Percentiles rank a stretch among this genome's conserved stretches.
phyloP scores from a whole-genome alignment of 1,140 invertebrate genomes.

The Drosophila arawakana region DNA sequence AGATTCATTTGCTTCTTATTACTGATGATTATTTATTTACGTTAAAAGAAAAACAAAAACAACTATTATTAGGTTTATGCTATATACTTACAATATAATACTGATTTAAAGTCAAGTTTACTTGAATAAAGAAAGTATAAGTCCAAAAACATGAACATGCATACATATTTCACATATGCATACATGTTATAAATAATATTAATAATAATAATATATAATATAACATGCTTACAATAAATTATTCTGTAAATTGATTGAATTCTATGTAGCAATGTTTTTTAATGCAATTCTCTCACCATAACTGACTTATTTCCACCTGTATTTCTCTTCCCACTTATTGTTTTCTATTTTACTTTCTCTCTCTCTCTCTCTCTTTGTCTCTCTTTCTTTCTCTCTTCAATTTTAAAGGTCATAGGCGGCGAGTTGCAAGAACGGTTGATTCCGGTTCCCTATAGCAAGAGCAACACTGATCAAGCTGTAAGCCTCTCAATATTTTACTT shows the following conservation, averaged over 20 bases:
- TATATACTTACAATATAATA: conserved; percentile 6
- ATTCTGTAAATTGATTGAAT: conserved; percentile 25
- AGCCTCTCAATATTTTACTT: conserved; percentile 86
- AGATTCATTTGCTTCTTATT: background rate
- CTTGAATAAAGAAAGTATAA: background rate
- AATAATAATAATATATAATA: conserved; percentile 9
- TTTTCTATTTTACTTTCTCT: conserved; percentile 73
- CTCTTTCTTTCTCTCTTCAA: conserved; percentile 69
- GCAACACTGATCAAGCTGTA: conserved; percentile 99
- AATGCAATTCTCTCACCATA: conserved; percentile 27
- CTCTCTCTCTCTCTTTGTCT: too few relatives aligned
- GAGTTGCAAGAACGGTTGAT: conserved; percentile 99
- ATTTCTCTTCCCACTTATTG: conserved; percentile 73
- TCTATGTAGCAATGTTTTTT: conserved; percentile 32
- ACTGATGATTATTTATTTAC: background rate
- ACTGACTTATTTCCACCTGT: conserved; percentile 60
- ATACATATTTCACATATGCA: conserved; percentile 8
- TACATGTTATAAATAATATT: background rate
- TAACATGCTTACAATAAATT: conserved; percentile 10
- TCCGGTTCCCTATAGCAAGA: conserved; percentile 99
- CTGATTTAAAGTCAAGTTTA: conserved; percentile 6
- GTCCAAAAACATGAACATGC: background rate
- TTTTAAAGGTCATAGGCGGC: conserved; percentile 97
- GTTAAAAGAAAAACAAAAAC: background rate
- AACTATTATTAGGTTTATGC: background rate